Percentiles rank a stretch among this genome's conserved stretches.
phyloP scores from a whole-genome alignment of 2,888 invertebrate species.

The Salticus scenicus region DNA sequence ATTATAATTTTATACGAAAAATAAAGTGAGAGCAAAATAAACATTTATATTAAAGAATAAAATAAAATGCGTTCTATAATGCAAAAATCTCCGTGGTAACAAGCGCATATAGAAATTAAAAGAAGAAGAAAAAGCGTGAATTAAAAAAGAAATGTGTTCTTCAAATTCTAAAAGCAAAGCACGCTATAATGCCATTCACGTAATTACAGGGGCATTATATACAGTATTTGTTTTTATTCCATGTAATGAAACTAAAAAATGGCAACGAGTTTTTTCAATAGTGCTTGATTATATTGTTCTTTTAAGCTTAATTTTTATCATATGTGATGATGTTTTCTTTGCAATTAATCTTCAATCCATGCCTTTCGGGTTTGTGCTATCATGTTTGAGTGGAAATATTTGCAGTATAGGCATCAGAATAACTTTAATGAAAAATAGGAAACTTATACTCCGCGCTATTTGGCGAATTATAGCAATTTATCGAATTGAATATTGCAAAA shows the following conservation, averaged over 20 bases:
- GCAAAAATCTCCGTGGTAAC: too few species aligned
- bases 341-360: not conserved
- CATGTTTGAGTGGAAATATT: conserved; percentile 33
- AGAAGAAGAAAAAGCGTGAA: too few species aligned
- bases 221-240: conserved; percentile 23
- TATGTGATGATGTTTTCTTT: conserved; percentile 1
- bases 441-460: not conserved
- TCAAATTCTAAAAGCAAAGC: too few species aligned
- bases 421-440: conserved; percentile 19
- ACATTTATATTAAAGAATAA: too few species aligned
- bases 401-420: conserved; percentile 35
- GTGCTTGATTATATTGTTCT: not conserved
- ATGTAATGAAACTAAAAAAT: not conserved
- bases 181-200: too few species aligned
- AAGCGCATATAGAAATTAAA: too few species aligned
- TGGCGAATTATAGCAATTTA: not conserved
- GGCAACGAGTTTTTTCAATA: not conserved
- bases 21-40: too few species aligned
- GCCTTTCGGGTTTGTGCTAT: conserved; percentile 27
- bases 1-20: too few species aligned
- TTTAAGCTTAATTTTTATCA: not conserved
- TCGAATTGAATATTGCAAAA: too few species aligned
- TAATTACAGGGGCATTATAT: conserved; percentile 10
- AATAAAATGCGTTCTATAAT: too few species aligned
- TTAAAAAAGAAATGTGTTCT: too few species aligned